Evolutionary conservation across 1,140 invertebrate species (phyloP).

Genomic region (Macrobrachium nipponense): DNA sequence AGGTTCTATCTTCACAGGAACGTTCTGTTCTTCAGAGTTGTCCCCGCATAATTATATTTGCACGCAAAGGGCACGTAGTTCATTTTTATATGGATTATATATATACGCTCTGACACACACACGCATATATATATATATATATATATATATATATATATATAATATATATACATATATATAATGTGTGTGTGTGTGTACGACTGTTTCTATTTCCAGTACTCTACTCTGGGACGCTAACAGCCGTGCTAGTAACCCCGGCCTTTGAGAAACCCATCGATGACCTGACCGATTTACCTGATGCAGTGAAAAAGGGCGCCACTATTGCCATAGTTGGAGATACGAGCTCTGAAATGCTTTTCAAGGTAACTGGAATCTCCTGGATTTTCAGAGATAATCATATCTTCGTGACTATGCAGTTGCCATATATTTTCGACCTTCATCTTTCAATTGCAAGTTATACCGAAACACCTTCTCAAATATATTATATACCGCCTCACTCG

Average conservation of each 20-base stretch:
- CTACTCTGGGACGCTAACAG: slow-evolving; percentile 47
- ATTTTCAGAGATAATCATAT: too few species aligned
- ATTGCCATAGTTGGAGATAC: slow-evolving; percentile 31
- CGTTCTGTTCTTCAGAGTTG: too few species aligned
- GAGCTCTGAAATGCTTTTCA: slow-evolving; percentile 31
- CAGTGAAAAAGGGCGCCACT: slow-evolving; percentile 22
- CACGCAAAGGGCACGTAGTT: too few species aligned
- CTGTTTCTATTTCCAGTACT: slow-evolving; percentile 4
- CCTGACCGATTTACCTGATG: slow-evolving; percentile 18
- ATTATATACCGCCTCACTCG: too few species aligned
- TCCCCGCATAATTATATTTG: too few species aligned
- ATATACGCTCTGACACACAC: not conserved
- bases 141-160: not conserved
- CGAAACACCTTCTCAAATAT: too few species aligned
- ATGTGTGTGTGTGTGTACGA: too few species aligned
- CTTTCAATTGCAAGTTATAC: too few species aligned
- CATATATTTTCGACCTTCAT: too few species aligned
- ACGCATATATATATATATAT: not conserved
- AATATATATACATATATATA: not conserved
- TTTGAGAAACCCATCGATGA: slow-evolving; percentile 42
- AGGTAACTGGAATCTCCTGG: not conserved
- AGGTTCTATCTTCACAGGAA: too few species aligned
- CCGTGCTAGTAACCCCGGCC: slow-evolving; percentile 12
- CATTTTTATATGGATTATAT: too few species aligned
- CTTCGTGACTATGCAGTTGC: too few species aligned